Evolutionary conservation across 2,888 invertebrate genomes (phyloP).

Genomic region (Drepana falcataria): DNA sequence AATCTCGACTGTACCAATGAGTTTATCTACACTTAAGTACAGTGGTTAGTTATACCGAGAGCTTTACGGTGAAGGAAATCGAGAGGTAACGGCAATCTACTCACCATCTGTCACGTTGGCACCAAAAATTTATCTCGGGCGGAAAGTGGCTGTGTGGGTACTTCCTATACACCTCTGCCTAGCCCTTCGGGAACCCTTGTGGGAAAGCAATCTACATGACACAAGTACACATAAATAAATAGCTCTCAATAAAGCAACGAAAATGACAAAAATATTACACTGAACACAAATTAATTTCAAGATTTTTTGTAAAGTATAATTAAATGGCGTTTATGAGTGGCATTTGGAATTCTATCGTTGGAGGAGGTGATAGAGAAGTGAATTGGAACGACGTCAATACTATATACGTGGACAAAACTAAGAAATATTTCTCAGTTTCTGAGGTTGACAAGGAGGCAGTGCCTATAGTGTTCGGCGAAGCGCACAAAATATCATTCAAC

Average conservation of each 20-base stretch:
- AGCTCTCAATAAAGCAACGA: slow-evolving; percentile 9
- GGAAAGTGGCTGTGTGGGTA: no score
- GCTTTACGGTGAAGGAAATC: no score
- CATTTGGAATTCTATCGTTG: slow-evolving; percentile 71
- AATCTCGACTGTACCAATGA: no score
- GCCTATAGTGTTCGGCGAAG: slow-evolving; percentile 79
- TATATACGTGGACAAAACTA: slow-evolving; percentile 73
- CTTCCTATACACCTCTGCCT: no score
- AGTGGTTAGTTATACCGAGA: no score
- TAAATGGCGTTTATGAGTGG: slow-evolving; percentile 75
- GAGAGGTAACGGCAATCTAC: no score
- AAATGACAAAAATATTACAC: slow-evolving; percentile 10
- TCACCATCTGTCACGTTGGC: no score
- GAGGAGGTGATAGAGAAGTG: slow-evolving; percentile 57
- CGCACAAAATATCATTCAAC: slow-evolving; percentile 68
- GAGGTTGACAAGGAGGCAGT: slow-evolving; percentile 80
- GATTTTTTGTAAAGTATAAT: slow-evolving; percentile 30
- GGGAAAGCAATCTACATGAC: background rate
- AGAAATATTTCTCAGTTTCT: slow-evolving; percentile 83
- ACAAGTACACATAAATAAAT: slow-evolving; percentile 3
- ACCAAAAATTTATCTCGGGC: no score
- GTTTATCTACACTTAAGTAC: no score
- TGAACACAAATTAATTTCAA: slow-evolving; percentile 25
- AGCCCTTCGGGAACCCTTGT: no score
- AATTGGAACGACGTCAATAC: slow-evolving; percentile 66